Conservation (phyloP, 2,888 invertebrate species). For the Nymphalis urticae region DNA sequence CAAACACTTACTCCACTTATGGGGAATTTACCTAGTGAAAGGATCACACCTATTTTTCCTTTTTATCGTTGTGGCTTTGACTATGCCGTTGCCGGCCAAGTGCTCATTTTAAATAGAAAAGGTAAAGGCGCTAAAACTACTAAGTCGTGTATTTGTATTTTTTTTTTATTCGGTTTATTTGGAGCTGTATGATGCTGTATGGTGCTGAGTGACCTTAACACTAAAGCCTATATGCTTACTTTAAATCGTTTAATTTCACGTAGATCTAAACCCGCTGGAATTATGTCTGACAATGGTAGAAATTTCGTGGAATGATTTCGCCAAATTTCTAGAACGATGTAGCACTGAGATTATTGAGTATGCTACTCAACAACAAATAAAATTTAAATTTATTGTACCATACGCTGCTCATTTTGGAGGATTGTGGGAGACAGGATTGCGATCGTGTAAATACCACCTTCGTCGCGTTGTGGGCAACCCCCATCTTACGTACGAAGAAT, state of each 20-base stretch:
- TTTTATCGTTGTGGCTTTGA: constrained; percentile 41
- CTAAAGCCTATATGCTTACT: constrained; percentile 36
- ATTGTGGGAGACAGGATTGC: background rate
- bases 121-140: constrained; percentile 34
- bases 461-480: background rate
- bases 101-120: constrained; percentile 37
- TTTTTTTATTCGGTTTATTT: constrained; percentile 41
- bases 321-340: background rate
- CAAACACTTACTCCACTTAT: background rate
- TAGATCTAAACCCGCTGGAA: constrained; percentile 38
- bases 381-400: constrained; percentile 35
- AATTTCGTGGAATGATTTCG: too few species aligned
- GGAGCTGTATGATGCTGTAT: too few species aligned
- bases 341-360: constrained; percentile 15
- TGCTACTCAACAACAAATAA: constrained; percentile 23
- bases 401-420: constrained; percentile 12
- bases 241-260: constrained; percentile 41
- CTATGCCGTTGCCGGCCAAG: constrained; percentile 42
- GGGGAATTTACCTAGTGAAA: constrained; percentile 35
- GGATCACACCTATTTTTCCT: constrained; percentile 35
- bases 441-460: background rate
- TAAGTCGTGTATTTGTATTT: constrained; percentile 40
- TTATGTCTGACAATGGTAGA: constrained; percentile 38
- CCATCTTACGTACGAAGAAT: background rate
- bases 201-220: constrained; percentile 20